Percentiles rank a stretch among this genome's conserved stretches.
Conservation (phyloP, 2,113 vertebrate genomes). For the Arothron firmamentum region DNA sequence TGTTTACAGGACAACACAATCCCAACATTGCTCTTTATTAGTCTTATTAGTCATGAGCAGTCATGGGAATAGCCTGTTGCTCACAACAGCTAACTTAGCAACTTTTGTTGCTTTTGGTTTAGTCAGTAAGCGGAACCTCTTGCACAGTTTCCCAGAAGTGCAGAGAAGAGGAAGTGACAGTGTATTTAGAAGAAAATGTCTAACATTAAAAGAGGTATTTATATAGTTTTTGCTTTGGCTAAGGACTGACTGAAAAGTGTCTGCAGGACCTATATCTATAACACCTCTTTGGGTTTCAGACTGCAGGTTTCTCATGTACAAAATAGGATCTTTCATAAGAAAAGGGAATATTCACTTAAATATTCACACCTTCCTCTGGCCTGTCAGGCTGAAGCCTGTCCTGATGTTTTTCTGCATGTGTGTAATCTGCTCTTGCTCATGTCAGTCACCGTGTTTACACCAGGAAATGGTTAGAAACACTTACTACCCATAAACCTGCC, state of each 20-base stretch:
- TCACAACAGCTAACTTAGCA: slow-evolving; percentile 26
- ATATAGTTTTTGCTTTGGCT: slow-evolving; percentile 19
- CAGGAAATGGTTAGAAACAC: slow-evolving; percentile 55
- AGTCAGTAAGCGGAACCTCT: slow-evolving; percentile 69
- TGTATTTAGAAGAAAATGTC: slow-evolving; percentile 58
- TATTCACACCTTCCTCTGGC: background rate
- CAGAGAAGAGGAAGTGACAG: slow-evolving; percentile 78
- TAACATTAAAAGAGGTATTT: slow-evolving; percentile 46
- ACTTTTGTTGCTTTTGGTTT: slow-evolving; percentile 56
- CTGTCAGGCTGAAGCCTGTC: slow-evolving; percentile 22
- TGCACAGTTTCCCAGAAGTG: slow-evolving; percentile 78
- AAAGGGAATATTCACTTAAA: no score
- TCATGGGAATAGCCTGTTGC: slow-evolving; percentile 22
- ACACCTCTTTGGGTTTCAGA: background rate
- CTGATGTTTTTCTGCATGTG: slow-evolving; percentile 12
- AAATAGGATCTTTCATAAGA: no score
- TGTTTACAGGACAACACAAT: slow-evolving; percentile 8
- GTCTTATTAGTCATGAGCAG: slow-evolving; percentile 26
- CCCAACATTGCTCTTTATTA: background rate
- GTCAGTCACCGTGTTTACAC: slow-evolving; percentile 29
- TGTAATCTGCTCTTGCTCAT: slow-evolving; percentile 18
- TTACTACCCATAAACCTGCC: slow-evolving; percentile 12
- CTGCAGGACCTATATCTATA: slow-evolving; percentile 9
- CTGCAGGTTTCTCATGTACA: no score
- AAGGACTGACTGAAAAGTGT: slow-evolving; percentile 15